Base-by-base conservation (phyloP, 2,888 invertebrate species). In the Glyphotaelius pellucidus region DNA sequence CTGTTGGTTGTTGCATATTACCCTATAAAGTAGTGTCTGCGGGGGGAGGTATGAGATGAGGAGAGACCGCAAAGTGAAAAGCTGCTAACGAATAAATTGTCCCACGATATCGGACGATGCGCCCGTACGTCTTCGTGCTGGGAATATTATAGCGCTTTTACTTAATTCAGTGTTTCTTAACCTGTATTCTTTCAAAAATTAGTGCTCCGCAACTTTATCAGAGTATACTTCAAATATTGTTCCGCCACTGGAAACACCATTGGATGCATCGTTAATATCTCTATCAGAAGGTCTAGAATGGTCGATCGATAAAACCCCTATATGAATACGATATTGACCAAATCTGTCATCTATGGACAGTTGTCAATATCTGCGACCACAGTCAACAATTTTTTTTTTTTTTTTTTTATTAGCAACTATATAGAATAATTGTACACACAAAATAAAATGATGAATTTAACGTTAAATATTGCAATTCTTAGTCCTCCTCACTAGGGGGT, bases 81-180 rank as follows among this genome's bases (percentile, higher is more conserved):
- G 86, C 30, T 47, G 42, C 42, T 25, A 42, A 25, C 42, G 38
- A 35, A 42, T 47, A 47, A 47, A 47, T 42, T 47, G 42, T 38
- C 85, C 86, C 86, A 42, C 86, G 86, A 14, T 86, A 42, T 86
- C 30, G 47, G 86, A 86, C n/a, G 47, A 4, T 86, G 86, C 25
- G 86, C 42, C 42, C 86, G 86, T 42, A 42, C 47, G 47, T 30
- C 25, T 38, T 86, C 86, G 86, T 86, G 86, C 42, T 30, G 38
- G 30, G 86, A 86, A 86, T 86, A n/a, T 86, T 35, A 35, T 35
- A 35, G 35, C 25, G 35, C 35, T 83, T 83, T 83, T 83, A 83
- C 83, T 83, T 19, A 35, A 25, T 25, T 35, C 83, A 30, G 15
- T 31, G 83, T 0, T 83, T 83, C 31, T 35, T 25, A 19, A 67